A percentile compares a stretch with the other conserved stretches of the same genome.
Conservation (phyloP, 2,888 invertebrate genomes). For the Acheta domesticus region DNA sequence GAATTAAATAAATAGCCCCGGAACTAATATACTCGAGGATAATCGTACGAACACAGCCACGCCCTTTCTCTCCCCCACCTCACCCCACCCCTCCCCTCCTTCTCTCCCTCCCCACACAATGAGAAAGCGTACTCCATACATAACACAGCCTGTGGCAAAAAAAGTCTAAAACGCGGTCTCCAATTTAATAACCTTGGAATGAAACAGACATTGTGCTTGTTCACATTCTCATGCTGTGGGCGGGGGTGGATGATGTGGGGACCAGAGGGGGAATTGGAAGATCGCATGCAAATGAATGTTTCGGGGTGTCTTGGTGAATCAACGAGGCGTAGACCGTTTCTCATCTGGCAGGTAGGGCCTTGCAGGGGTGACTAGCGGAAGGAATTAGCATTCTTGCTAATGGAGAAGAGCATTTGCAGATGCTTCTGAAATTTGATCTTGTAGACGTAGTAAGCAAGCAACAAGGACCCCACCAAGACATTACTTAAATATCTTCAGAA, state of each 20-base stretch:
- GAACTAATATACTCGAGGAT: too few relatives aligned
- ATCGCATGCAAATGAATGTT: slow-evolving; percentile 1
- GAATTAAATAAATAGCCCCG: too few relatives aligned
- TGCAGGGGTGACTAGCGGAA: background rate
- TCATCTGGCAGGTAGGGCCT: background rate
- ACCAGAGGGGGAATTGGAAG: background rate
- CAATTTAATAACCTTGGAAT: background rate
- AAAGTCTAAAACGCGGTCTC: too few relatives aligned
- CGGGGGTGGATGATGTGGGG: background rate
- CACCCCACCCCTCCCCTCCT: too few relatives aligned
- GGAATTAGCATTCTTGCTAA: background rate
- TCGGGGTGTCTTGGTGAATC: background rate
- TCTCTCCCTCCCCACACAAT: too few relatives aligned
- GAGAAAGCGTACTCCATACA: too few relatives aligned
- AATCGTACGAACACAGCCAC: too few relatives aligned
- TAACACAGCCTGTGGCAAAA: too few relatives aligned
- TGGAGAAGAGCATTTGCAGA: background rate
- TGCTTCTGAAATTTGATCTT: background rate
- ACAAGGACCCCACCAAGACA: too few relatives aligned
- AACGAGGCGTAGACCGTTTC: background rate
- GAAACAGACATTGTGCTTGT: background rate
- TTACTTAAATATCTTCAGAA: too few relatives aligned
- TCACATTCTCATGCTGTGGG: background rate
- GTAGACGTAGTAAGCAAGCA: too few relatives aligned
- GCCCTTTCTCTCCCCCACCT: too few relatives aligned